Percentiles rank a stretch among this genome's conserved stretches.
Evolutionary conservation across 2,113 vertebrate species (phyloP).

Genomic region (Stomatorhinus ivindoensis): DNA sequence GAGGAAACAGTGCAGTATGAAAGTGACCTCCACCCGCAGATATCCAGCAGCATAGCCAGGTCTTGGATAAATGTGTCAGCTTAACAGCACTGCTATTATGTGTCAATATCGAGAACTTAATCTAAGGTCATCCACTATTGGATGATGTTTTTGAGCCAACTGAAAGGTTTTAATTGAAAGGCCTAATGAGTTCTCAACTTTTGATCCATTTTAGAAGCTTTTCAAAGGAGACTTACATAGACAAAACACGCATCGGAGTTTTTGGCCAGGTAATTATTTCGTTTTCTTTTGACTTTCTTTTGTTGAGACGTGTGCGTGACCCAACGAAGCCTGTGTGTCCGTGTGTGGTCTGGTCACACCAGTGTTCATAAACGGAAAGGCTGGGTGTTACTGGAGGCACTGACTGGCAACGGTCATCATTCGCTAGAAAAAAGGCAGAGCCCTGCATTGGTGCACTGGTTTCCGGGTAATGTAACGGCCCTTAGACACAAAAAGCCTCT

Average conservation of each 20-base stretch:
- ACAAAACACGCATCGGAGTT: conserved; percentile 76
- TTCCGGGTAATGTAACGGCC: neutral
- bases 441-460: neutral
- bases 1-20: neutral
- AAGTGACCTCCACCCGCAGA: neutral
- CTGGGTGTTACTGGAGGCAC: neutral
- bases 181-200: neutral
- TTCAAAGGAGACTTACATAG: conserved; percentile 74
- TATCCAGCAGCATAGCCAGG: neutral
- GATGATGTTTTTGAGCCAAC: neutral
- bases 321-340: neutral
- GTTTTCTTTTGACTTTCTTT: neutral
- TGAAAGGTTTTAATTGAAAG: neutral
- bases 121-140: neutral
- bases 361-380: neutral
- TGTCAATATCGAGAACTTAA: neutral
- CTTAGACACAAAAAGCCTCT: neutral
- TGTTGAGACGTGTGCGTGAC: neutral
- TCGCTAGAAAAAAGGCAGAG: neutral
- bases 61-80: neutral
- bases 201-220: conserved; percentile 59
- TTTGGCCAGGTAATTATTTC: conserved; percentile 77
- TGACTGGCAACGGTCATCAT: neutral
- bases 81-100: neutral
- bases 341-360: neutral